These are phyloP conservation scores for Mormyrops attenuatus DNA, from an alignment of 2,797 vertebrate species.

Conservation along the genomic window DNA sequence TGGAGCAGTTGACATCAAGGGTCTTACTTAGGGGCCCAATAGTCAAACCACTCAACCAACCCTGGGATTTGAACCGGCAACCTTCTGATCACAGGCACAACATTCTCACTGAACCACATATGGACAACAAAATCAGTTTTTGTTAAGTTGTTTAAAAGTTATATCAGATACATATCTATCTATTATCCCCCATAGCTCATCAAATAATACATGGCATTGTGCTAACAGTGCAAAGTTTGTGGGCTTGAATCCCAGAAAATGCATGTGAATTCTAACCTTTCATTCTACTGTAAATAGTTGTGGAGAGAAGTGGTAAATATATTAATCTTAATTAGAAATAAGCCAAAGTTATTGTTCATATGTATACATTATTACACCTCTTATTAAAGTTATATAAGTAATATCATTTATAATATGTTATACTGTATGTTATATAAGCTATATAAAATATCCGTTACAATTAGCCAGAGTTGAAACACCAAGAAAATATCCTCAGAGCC, in stretches of 20 bases:
- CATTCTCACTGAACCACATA: background rate
- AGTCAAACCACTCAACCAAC: background rate
- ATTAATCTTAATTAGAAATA: background rate
- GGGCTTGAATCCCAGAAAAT: background rate
- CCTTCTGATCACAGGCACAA: background rate
- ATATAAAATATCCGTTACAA: background rate
- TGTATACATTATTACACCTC: background rate
- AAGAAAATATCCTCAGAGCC: background rate
- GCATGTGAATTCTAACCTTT: background rate
- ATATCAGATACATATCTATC: background rate
- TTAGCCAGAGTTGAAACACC: background rate
- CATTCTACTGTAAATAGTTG: background rate
- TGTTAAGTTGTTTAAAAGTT: background rate
- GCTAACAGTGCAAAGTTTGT: background rate
- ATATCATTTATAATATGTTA: background rate
- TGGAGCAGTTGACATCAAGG: background rate
- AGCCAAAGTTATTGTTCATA: background rate
- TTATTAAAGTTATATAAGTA: background rate
- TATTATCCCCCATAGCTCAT: background rate
- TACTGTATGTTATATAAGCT: background rate
- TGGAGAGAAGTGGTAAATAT: background rate
- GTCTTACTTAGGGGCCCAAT: background rate
- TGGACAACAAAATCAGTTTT: background rate
- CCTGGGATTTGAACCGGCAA: background rate
- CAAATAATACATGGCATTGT: background rate